Evolutionary conservation across 1,140 invertebrate genomes (phyloP), one percentile per base, ranked within the genome.

Genomic region (Ylistrum balloti): DNA sequence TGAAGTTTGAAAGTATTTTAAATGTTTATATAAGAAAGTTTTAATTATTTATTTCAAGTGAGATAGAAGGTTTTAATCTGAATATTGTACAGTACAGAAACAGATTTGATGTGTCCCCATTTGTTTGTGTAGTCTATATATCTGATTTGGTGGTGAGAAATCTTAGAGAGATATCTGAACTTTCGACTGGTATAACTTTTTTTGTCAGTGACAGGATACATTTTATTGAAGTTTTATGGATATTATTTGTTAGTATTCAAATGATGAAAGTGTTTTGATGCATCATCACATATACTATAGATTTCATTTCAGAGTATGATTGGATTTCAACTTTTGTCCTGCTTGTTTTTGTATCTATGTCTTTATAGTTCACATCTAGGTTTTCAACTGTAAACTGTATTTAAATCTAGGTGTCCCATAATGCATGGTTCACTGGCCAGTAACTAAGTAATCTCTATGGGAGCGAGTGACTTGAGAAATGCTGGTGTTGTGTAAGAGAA

Each of bases 11-110:
- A n/a, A 74, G 56, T 74, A 74, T 74, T 74, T 74, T 28, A 74
- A 28, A 28, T 28, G 56, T 74, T 74, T 74, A 74, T 74, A 74
- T 74, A 74, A 28, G 56, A 74, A 74, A 74, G 56, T 74, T 74
- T 74, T 74, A 74, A n/a, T 74, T 74, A 74, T 74, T 74, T 74
- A 74, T 74, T 74, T n/a, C 9, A 74, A 74, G n/a, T 74, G 56
- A 45, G 41, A 17, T 74, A 28, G 28, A 74, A 28, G 56, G 5
- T 74, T 74, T 74, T 74, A 74, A 1, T 74, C 56, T 74, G n/a
- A 74, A 38, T 38, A 38, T 38, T 38, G 56, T 74, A 74, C 17
- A 28, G 56, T 74, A 28, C 3, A 11, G 56, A 74, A 74, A 74
- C 56, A 17, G 56, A 74, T 74, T 28, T n/a, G 2, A 28, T 74